Base-by-base conservation (phyloP, 53 echinoderm and acorn worm species). In the Actinopyga echinites region DNA sequence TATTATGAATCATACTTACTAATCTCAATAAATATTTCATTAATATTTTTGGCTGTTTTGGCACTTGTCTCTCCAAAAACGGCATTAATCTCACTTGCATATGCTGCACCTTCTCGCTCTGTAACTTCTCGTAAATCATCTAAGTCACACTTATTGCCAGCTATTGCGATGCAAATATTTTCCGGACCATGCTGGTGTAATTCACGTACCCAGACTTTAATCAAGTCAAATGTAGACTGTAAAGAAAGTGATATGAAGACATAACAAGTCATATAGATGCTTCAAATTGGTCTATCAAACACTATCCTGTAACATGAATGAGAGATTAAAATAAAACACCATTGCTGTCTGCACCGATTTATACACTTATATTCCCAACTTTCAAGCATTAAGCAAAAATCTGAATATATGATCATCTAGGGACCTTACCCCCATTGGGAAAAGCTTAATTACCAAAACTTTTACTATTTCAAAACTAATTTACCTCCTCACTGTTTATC, bases 21-120 rank as follows among this genome's bases (percentile, higher is more conserved):
- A 32, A 97, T 97, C 56, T 89, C 90, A 52, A 88, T 73, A 85
- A 97, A 94, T 53, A 94, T 79, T 66, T 97, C 90, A 54, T 88
- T 89, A 82, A 97, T 80, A 77, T 97, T 97, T 60, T 52, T 79
- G 20, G 97, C 92, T 45, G 94, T 97, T 89, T 97, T 97, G 74
- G 97, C 97, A 52, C 97, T 97, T 24, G 97, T 97, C 79, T 97
- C 97, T 17, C 82, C 90, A 61, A 97, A 97, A 8, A 93, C 91
- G 0, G 97, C 92, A 29, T 94, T 94, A 2, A 97, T 94, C 45
- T 97, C 93, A 40, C 94, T 84, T 6, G 97, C 94, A 37, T 97
- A 97, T n/a, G 87, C 88, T 58, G 81, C 53, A 15, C 90, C 97
- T 24, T 69, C 85, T 57, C 85, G 85, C 11, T 55, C 71, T 2